Evolutionary conservation across 2,888 invertebrate species (phyloP).

Genomic region (Lasioglossum leucozonium): DNA sequence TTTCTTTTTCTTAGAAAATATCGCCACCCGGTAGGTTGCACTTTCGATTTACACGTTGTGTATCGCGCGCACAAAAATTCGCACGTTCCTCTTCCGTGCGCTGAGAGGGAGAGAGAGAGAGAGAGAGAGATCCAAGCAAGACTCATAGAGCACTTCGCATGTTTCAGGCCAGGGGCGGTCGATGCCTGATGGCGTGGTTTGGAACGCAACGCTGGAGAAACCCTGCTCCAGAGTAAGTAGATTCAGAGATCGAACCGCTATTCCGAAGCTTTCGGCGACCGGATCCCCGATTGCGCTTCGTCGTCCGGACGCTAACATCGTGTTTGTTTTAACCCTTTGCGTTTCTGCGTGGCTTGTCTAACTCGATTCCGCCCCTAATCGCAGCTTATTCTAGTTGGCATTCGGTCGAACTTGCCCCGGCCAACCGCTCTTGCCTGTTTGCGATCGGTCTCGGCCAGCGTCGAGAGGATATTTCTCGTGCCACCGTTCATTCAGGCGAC

Average conservation of each 20-base stretch:
- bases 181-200: slow-evolving; percentile 89
- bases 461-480: not conserved
- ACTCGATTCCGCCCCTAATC: not conserved
- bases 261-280: not conserved
- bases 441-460: not conserved
- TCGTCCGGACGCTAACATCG: not conserved
- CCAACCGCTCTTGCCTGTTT: not conserved
- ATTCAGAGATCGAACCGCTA: slow-evolving; percentile 19
- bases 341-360: not conserved
- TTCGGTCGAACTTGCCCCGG: not conserved
- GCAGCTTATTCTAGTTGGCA: not conserved
- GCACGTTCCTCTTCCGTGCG: not conserved
- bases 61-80: not conserved
- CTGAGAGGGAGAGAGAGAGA: no score
- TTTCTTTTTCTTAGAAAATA: no score
- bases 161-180: slow-evolving; percentile 87
- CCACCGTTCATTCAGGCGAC: not conserved
- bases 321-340: slow-evolving; percentile 2
- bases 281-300: not conserved
- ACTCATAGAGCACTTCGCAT: slow-evolving; percentile 38
- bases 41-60: not conserved
- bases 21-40: not conserved
- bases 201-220: slow-evolving; percentile 92
- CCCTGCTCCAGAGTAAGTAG: slow-evolving; percentile 91
- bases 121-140: not conserved